A percentile compares a stretch with the other conserved stretches of the same genome.
phyloP scores from a whole-genome alignment of 2,888 invertebrate species.

The Eupithecia abbreviata region DNA sequence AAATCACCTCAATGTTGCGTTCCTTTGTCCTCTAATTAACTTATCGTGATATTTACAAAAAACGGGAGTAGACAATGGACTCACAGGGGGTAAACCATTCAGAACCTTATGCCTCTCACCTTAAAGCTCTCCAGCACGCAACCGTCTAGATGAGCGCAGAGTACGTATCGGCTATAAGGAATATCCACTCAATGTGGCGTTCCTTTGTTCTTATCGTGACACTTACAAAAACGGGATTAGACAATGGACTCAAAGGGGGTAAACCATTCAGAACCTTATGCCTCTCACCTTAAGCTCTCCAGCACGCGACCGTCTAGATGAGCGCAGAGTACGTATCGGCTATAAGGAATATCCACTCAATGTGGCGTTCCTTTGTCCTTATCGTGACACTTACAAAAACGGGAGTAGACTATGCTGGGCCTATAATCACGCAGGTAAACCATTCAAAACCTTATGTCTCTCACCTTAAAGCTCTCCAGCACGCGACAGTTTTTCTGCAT shows the following conservation, averaged over 20 bases:
- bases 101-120: slow-evolving; percentile 37
- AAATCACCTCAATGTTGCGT: slow-evolving; percentile 97
- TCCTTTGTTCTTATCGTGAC: too few species aligned
- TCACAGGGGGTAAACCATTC: too few species aligned
- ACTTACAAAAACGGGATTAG: too few species aligned
- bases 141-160: slow-evolving; percentile 97
- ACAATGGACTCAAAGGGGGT: too few species aligned
- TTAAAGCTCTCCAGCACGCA: slow-evolving; percentile 94
- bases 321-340: slow-evolving; percentile 97
- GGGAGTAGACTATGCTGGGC: too few species aligned
- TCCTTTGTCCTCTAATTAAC: too few species aligned
- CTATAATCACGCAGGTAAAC: not conserved
- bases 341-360: slow-evolving; percentile 93
- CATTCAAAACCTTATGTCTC: not conserved
- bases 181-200: too few species aligned
- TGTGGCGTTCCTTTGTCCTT: too few species aligned
- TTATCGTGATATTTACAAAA: too few species aligned
- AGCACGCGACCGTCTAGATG: slow-evolving; percentile 96
- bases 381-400: too few species aligned
- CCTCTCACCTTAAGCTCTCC: slow-evolving; percentile 87
- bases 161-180: slow-evolving; percentile 97
- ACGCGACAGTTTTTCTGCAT: slow-evolving; percentile 98
- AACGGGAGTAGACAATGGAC: too few species aligned
- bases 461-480: slow-evolving; percentile 89
- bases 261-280: not conserved